Evolutionary conservation across 2,797 vertebrate genomes (phyloP).

Genomic region (Prunella strophiata): DNA sequence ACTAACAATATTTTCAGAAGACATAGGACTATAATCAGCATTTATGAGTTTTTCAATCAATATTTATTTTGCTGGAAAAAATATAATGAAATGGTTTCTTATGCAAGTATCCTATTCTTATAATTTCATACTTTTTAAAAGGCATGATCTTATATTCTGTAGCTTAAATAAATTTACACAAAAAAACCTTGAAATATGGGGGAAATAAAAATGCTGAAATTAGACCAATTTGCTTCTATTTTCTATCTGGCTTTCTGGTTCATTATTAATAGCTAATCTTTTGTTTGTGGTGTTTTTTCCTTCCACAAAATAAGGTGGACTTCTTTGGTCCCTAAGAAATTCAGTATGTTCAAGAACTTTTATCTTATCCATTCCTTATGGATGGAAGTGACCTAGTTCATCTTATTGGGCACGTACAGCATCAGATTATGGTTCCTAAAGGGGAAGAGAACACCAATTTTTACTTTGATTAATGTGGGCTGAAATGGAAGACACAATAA

Average conservation of each 20-base stretch:
- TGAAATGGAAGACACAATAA: neutral
- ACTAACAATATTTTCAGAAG: neutral
- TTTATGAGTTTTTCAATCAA: neutral
- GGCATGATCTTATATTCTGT: neutral
- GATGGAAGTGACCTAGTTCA: neutral
- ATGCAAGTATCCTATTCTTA: neutral
- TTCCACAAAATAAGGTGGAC: neutral
- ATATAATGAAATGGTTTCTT: neutral
- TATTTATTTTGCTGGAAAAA: neutral
- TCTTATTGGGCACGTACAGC: no score
- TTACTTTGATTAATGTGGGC: neutral
- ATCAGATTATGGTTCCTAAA: neutral
- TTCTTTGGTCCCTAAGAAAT: neutral
- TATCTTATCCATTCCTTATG: neutral
- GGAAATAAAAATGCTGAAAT: neutral
- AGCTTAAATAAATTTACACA: neutral
- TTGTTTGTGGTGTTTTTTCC: neutral
- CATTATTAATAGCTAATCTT: neutral
- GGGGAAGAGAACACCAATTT: rapidly evolving
- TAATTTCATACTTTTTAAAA: neutral
- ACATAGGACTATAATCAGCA: neutral
- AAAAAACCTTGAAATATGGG: neutral
- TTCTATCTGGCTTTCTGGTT: neutral
- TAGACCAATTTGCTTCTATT: neutral
- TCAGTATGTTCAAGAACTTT: neutral